Evolutionary conservation across 2,888 invertebrate genomes (phyloP), one percentile per base, ranked within the genome.

Genomic region (Steinernema carpocapsae): DNA sequence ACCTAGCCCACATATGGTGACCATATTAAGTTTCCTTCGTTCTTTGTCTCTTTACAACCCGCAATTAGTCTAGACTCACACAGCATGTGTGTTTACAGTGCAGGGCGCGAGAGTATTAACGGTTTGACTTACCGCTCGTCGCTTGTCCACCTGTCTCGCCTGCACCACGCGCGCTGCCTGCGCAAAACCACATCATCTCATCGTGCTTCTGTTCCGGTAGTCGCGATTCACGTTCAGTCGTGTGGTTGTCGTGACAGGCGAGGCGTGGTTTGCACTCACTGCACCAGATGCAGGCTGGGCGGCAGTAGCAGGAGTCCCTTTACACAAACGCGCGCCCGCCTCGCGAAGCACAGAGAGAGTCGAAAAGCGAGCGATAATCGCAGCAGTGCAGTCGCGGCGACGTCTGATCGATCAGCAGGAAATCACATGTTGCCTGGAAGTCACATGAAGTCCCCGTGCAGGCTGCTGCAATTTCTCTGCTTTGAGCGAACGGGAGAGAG

Each of bases 201-300:
- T 14, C 10, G 43, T 14, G 7, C 10, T 43, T 43, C 56, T 26
- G 56, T 24, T 19, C 56, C n/a, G 56, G 26, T 26, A 17, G 56
- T 56, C 14, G n/a, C 14, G 14, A 24, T 24, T 26, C 26, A 22
- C 12, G 22, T 56, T 24, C 56, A 56, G 26, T 56, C n/a, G 10
- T 10, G 6, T 17, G 56, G 12, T 12, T 19, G 26, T 56, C 56
- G 56, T 56, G 56, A 56, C 56, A 56, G 56, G 56, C 56, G 56
- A 56, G 56, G 56, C 56, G 56, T 56, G 56, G 56, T 56, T 56
- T 56, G 56, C 56, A 56, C 56, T 56, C 56, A 56, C 14, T 43
- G 48, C 48, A 10, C n/a, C 56, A 10, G 51, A 6, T 19, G 51
- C 51, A 10, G 19, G 26, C 24, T 14, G 12, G 56, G 24, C 22